phyloP scores from a whole-genome alignment of 2,113 vertebrate genomes.

The Okapia johnstoni region DNA sequence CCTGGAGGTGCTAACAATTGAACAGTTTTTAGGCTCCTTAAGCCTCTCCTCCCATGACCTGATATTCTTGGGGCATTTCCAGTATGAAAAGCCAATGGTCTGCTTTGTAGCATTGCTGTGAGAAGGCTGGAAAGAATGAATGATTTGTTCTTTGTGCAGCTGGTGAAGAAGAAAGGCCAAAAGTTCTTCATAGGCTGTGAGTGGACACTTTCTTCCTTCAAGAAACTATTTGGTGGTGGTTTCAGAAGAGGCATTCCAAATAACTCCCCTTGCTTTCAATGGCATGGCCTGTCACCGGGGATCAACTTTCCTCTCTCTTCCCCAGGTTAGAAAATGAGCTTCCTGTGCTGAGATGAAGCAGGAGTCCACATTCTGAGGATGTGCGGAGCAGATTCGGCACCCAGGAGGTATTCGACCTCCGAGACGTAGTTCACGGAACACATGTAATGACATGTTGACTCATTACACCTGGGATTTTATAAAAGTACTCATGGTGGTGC shows the following conservation, averaged over 20 bases:
- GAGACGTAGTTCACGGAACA: not conserved
- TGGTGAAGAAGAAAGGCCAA: not conserved
- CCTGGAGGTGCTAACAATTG: not conserved
- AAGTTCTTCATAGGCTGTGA: not conserved
- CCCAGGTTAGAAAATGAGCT: not conserved
- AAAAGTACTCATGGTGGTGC: not conserved
- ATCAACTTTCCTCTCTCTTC: not conserved
- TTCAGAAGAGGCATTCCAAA: not conserved
- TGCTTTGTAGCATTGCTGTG: not conserved
- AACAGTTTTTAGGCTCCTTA: not conserved
- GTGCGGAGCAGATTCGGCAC: rapidly evolving
- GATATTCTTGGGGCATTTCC: not conserved
- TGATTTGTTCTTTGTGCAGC: not conserved
- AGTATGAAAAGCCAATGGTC: not conserved
- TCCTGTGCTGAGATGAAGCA: not conserved
- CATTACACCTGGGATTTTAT: not conserved
- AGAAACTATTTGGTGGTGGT: not conserved
- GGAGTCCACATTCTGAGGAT: not conserved
- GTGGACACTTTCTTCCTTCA: not conserved
- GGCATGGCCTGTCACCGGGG: not conserved
- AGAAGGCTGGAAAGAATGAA: not conserved
- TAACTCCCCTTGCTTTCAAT: not conserved
- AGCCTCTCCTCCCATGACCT: not conserved
- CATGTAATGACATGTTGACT: not conserved
- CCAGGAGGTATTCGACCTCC: not conserved